These are phyloP conservation scores for Oscheius sp. DNA, from an alignment of 2,888 invertebrate species.

Conservation along the genomic window DNA sequence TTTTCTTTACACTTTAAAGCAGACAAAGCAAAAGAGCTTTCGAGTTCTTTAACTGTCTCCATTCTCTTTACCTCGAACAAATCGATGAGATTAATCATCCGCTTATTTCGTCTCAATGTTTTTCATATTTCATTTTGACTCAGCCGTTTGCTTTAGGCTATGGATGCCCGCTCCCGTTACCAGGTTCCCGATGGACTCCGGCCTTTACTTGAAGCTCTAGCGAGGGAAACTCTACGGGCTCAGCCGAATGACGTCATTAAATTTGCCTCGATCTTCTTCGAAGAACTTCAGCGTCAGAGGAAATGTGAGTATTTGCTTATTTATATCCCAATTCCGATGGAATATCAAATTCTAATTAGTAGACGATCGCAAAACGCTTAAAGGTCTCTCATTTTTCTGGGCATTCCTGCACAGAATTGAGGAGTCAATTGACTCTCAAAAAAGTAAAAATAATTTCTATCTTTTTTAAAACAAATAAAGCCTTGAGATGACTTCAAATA, in stretches of 20 bases:
- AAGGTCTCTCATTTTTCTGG: too few species aligned
- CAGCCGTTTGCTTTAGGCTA: not conserved
- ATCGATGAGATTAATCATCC: too few species aligned
- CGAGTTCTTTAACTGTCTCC: too few species aligned
- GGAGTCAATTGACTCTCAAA: too few species aligned
- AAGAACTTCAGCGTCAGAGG: conserved; percentile 57
- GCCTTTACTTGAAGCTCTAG: conserved; percentile 62
- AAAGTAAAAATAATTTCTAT: too few species aligned
- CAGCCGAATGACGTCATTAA: conserved; percentile 62
- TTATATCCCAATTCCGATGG: not conserved
- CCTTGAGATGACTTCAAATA: too few species aligned
- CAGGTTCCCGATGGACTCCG: conserved; percentile 64
- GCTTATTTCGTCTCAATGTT: too few species aligned
- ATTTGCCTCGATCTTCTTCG: conserved; percentile 66
- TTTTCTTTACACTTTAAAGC: conserved; percentile 17
- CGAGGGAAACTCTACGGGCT: conserved; percentile 49
- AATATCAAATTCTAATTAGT: too few species aligned
- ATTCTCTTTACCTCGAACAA: too few species aligned
- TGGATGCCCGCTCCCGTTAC: conserved; percentile 47
- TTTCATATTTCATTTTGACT: not conserved
- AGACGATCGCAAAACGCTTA: too few species aligned
- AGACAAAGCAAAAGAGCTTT: not conserved
- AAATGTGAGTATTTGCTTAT: conserved; percentile 44
- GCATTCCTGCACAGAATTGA: too few species aligned
- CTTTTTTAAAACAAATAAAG: too few species aligned